These are phyloP conservation scores for Sinocyclocheilus rhinocerous DNA, from an alignment of 2,113 vertebrate genomes.

Conservation along the genomic window DNA sequence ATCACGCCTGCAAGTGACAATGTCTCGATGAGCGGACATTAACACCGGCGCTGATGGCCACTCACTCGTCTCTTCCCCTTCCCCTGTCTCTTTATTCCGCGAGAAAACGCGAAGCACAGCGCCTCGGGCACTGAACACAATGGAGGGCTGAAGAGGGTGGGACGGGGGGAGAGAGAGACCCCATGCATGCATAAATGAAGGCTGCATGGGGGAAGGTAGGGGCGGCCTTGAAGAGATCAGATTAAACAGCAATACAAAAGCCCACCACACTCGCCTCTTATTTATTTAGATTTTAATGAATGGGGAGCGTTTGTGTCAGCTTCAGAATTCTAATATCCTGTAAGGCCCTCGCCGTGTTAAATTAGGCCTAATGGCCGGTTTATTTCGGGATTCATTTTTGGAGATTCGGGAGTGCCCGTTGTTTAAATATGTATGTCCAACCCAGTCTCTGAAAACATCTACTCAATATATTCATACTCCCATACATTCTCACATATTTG, in stretches of 20 bases:
- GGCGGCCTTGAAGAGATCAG: constrained; percentile 50
- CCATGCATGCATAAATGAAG: constrained; percentile 16
- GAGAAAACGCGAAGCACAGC: constrained; percentile 28
- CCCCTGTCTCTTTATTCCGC: constrained; percentile 34
- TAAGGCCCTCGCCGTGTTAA: background rate
- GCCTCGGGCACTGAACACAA: constrained; percentile 33
- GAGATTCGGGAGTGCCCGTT: background rate
- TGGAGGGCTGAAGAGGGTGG: constrained; percentile 14
- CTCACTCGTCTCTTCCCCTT: background rate
- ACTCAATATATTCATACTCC: background rate
- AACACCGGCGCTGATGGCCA: constrained; percentile 33
- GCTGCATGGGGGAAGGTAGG: constrained; percentile 14
- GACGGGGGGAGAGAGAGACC: background rate
- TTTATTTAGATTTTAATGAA: constrained; percentile 54
- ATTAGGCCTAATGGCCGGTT: constrained; percentile 17
- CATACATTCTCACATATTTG: background rate
- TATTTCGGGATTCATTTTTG: constrained; percentile 14
- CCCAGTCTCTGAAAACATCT: background rate
- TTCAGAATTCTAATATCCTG: background rate
- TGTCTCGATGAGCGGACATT: constrained; percentile 44
- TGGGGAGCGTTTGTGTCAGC: constrained; percentile 24
- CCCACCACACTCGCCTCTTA: constrained; percentile 34
- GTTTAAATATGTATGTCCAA: background rate
- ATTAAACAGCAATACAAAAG: constrained; percentile 48
- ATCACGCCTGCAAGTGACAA: constrained; percentile 36